phyloP scores from a whole-genome alignment of 2,888 invertebrate genomes.

The Griposia aprilina region DNA sequence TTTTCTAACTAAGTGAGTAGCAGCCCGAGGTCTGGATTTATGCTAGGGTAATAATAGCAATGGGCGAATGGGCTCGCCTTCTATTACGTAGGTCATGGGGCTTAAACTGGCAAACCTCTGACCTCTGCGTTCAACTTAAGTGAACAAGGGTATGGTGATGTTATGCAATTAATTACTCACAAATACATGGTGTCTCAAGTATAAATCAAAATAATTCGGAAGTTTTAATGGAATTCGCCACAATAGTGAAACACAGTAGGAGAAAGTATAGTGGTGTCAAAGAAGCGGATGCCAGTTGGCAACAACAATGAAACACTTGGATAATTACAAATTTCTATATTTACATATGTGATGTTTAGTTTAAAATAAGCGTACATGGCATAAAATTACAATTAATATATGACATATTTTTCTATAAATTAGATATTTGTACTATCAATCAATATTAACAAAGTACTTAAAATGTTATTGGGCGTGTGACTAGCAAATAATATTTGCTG shows the following conservation, averaged over 20 bases:
- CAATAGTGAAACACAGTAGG: not conserved
- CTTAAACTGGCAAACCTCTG: not conserved
- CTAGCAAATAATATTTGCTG: conserved; percentile 90
- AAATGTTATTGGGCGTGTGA: conserved; percentile 88
- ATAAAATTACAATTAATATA: conserved; percentile 90
- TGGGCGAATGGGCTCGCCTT: not conserved
- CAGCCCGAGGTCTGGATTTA: not conserved
- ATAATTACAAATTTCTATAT: conserved; percentile 89
- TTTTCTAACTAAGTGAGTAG: not conserved
- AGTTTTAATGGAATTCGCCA: not conserved
- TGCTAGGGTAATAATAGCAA: not conserved
- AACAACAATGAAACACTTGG: conserved; percentile 74
- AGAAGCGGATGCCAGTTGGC: conserved; percentile 38
- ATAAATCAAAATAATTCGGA: not conserved
- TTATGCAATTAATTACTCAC: too few species aligned
- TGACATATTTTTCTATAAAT: conserved; percentile 90
- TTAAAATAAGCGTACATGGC: conserved; percentile 91
- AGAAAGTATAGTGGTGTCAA: conserved; percentile 31
- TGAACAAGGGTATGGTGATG: not conserved
- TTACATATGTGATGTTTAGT: conserved; percentile 90
- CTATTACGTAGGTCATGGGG: not conserved
- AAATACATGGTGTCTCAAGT: not conserved
- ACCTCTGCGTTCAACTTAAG: not conserved
- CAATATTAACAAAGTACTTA: conserved; percentile 88
- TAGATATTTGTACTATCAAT: conserved; percentile 90